Evolutionary conservation across 2,113 vertebrate genomes (phyloP), one percentile per base, ranked within the genome.

Genomic region (Sinocyclocheilus anophthalmus): DNA sequence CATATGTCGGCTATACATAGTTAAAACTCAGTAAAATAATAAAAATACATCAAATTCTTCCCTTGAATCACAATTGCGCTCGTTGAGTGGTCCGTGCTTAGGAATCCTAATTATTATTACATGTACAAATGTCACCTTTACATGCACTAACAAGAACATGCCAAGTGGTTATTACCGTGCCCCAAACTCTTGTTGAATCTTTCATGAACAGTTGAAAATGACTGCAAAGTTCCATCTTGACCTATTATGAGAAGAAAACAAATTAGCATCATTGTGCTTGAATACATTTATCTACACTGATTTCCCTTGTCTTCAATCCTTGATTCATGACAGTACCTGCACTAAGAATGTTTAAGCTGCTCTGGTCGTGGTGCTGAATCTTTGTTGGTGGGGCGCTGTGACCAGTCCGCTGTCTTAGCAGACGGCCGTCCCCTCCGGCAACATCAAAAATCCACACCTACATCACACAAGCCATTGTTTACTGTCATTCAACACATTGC

Each of bases 371-470:
- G 79, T 98, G 97, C 90, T 88, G 91, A 88, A 99, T 96, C 89
- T 93, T 95, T 79, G 95, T 96, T 86, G 98, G 96, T 0, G 97
- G 97, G 33, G 97, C 97, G 12, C 97, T 97, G 76, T 99, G 98
- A 67, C 98, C 98, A 87, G 95, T 94, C 50, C 98, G 95, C 88
- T 94, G 94, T 84, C 96, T 94, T 72, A 99, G 87, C 5, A 99
- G 84, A 10, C 97, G 96, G 50, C 96, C 96, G 80, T 93, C 94
- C 20, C 97, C 97, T 69, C 95, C 95, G 33, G 97, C 96, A 81
- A 95, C 95, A 91, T 99, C 98, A 92, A 99, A 99, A 91, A 98
- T 97, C 98, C 98, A 99, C 45, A 99, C 94, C 98, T 99, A 92
- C 2, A 5, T 45, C 39, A 48, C 20, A 48, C 18, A 42, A 5